A percentile compares a stretch with the other conserved stretches of the same genome.
These are phyloP conservation scores for Cephus cinctus DNA, from an alignment of 1,140 invertebrate genomes.

Conservation along the genomic window DNA sequence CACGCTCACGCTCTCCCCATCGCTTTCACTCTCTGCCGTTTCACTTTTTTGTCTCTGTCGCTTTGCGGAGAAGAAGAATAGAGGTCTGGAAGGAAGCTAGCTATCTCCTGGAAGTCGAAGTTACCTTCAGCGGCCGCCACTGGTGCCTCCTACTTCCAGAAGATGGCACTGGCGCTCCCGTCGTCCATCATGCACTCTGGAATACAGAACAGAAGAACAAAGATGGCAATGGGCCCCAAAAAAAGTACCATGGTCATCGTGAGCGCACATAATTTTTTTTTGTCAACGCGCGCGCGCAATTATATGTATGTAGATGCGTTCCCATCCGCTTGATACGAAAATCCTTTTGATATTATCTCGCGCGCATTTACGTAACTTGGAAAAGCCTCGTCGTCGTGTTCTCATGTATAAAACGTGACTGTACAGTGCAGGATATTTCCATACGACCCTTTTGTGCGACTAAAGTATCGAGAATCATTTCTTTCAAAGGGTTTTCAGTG, in stretches of 20 bases:
- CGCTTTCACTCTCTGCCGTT: slow-evolving; percentile 6
- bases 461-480: too few species aligned
- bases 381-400: not conserved
- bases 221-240: slow-evolving; percentile 50
- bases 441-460: too few species aligned
- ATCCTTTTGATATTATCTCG: too few species aligned
- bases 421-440: slow-evolving; percentile 38
- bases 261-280: too few species aligned
- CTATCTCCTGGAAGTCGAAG: slow-evolving; percentile 63
- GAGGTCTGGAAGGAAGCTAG: slow-evolving; percentile 53
- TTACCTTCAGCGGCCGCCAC: slow-evolving; percentile 60
- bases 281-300: too few species aligned
- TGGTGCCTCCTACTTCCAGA: slow-evolving; percentile 65
- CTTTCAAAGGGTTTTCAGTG: too few species aligned
- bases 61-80: slow-evolving; percentile 38
- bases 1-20: slow-evolving; percentile 26
- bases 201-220: slow-evolving; percentile 63
- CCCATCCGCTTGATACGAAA: too few species aligned
- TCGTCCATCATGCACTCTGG: slow-evolving; percentile 63
- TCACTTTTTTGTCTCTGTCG: slow-evolving; percentile 24
- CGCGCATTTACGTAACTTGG: too few species aligned
- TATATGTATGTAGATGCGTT: too few species aligned
- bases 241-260: slow-evolving; percentile 33
- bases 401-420: slow-evolving; percentile 11
- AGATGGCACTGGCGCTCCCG: slow-evolving; percentile 60